These are phyloP conservation scores for Nomada ruficornis DNA, from an alignment of 2,888 invertebrate genomes.

Conservation along the genomic window DNA sequence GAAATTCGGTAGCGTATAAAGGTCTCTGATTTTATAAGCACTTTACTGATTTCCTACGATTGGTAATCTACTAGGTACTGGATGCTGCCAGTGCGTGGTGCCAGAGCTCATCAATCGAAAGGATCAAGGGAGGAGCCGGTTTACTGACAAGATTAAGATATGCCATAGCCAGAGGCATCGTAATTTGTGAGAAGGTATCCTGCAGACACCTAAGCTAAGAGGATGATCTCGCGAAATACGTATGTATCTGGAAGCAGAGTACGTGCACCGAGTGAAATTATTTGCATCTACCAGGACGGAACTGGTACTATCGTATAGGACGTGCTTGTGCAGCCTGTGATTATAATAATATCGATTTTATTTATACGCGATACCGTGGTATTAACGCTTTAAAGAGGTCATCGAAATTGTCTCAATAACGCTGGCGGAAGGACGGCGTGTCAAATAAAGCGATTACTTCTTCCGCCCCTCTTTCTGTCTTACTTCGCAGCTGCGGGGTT, in stretches of 20 bases:
- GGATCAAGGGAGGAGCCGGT: slow-evolving; percentile 57
- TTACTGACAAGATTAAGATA: slow-evolving; percentile 69
- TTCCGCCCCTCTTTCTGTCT: slow-evolving; percentile 42
- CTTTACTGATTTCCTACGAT: slow-evolving; percentile 17
- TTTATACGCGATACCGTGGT: no score
- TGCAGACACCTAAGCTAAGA: slow-evolving; percentile 19
- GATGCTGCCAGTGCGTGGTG: slow-evolving; percentile 29
- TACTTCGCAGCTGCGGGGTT: slow-evolving; percentile 72
- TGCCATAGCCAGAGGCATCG: slow-evolving; percentile 43
- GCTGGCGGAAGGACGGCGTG: slow-evolving; percentile 41
- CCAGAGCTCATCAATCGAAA: slow-evolving; percentile 60
- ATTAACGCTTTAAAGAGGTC: neutral
- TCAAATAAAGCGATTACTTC: slow-evolving; percentile 72
- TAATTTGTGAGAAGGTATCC: slow-evolving; percentile 53
- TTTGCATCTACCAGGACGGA: neutral
- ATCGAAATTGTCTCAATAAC: slow-evolving; percentile 25
- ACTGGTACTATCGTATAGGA: no score
- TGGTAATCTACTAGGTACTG: slow-evolving; percentile 22
- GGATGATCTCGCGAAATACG: neutral
- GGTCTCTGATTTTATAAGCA: neutral
- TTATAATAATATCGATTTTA: no score
- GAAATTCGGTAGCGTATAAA: neutral
- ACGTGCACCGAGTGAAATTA: slow-evolving; percentile 21
- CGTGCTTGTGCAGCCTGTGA: no score
- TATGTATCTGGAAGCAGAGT: slow-evolving; percentile 1